A percentile compares a stretch with the other conserved stretches of the same genome.
Conservation (phyloP, 2,113 vertebrate species). For the Pseudorasbora parva region DNA sequence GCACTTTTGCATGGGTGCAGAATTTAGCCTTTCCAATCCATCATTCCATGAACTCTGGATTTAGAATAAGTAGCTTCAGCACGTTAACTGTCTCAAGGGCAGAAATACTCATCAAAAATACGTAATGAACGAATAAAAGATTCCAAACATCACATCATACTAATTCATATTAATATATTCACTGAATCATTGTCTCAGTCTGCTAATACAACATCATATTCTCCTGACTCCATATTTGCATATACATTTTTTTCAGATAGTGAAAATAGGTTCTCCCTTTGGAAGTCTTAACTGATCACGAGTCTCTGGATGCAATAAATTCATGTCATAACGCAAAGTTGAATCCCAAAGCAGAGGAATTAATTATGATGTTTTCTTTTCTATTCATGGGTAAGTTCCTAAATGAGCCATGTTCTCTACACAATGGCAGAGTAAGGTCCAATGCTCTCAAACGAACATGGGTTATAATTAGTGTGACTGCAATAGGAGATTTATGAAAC, state of each 20-base stretch:
- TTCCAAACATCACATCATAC: conserved; percentile 8
- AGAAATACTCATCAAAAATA: not conserved
- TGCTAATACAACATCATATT: conserved; percentile 2
- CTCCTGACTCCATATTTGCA: conserved; percentile 11
- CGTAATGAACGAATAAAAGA: not conserved
- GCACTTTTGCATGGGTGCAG: not conserved
- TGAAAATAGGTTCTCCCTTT: conserved; percentile 39
- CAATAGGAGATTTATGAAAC: conserved; percentile 14
- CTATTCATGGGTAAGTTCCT: conserved; percentile 45
- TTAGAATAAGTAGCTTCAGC: not conserved
- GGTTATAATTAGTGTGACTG: conserved; percentile 32
- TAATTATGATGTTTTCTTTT: conserved; percentile 55
- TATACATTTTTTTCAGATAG: conserved; percentile 28
- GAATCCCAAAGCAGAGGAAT: conserved; percentile 43
- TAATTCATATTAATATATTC: conserved; percentile 8
- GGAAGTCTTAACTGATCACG: conserved; percentile 11
- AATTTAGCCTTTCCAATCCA: not conserved
- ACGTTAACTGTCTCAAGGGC: not conserved
- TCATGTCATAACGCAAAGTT: conserved; percentile 41
- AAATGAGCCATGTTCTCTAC: conserved; percentile 49
- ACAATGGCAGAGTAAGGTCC: conserved; percentile 45
- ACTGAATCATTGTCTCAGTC: not conserved
- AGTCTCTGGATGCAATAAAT: conserved; percentile 50
- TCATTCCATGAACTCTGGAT: conserved; percentile 11
- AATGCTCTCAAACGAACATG: conserved; percentile 37